phyloP scores from a whole-genome alignment of 1,140 invertebrate genomes.

The Zaprionus capensis region DNA sequence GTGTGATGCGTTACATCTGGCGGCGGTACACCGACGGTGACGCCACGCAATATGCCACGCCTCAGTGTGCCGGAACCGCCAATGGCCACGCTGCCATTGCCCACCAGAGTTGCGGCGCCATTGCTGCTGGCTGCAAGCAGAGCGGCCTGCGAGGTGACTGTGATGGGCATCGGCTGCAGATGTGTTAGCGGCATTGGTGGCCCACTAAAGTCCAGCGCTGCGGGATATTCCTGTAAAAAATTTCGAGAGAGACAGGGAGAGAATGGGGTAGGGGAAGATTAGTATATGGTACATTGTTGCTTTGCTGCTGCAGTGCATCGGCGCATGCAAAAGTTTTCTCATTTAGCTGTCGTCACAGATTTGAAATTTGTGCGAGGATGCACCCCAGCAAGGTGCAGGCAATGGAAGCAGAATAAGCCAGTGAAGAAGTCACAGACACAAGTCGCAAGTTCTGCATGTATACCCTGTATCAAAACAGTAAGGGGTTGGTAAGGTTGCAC shows the following conservation, averaged over 20 bases:
- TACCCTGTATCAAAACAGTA: neutral
- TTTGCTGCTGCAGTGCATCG: constrained; percentile 16
- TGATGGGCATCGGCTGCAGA: constrained; percentile 75
- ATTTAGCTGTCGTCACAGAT: constrained; percentile 71
- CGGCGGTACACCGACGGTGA: constrained; percentile 70
- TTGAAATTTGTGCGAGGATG: constrained; percentile 46
- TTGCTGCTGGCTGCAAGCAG: constrained; percentile 56
- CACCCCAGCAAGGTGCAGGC: neutral
- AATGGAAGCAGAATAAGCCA: neutral
- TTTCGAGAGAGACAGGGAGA: neutral
- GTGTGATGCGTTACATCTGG: constrained; percentile 83
- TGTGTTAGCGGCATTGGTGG: constrained; percentile 76
- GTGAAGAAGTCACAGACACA: constrained; percentile 1
- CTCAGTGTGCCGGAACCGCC: constrained; percentile 72
- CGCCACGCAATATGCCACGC: constrained; percentile 76
- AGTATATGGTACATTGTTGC: constrained; percentile 3
- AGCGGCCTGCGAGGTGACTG: constrained; percentile 73
- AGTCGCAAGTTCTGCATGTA: constrained; percentile 1
- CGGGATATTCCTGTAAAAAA: constrained; percentile 73
- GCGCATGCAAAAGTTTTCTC: constrained; percentile 70
- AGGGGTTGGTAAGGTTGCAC: too few species aligned
- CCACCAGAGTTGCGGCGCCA: constrained; percentile 52
- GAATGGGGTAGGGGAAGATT: neutral
- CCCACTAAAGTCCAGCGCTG: constrained; percentile 75
- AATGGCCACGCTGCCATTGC: constrained; percentile 31